Conservation (phyloP, 2,888 invertebrate genomes). For the Danaus chrysippus region DNA sequence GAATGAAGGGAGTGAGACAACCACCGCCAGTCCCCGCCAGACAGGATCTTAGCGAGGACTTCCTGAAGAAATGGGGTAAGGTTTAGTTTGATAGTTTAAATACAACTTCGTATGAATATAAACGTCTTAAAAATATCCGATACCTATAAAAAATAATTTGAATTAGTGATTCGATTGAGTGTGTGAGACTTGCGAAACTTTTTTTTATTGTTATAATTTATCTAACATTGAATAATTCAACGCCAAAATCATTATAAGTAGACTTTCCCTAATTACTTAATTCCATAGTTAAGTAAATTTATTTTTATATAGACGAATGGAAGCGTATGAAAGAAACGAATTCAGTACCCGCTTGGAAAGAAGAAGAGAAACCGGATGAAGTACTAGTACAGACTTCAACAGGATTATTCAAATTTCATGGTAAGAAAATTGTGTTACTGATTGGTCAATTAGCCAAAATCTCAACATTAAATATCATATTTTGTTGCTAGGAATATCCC, state of each 20-base stretch:
- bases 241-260: neutral
- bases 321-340: slow-evolving; percentile 85
- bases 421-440: slow-evolving; percentile 36
- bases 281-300: no score
- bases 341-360: slow-evolving; percentile 74
- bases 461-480: neutral
- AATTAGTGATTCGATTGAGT: neutral
- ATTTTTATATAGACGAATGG: slow-evolving; percentile 83
- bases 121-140: no score
- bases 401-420: slow-evolving; percentile 91
- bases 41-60: slow-evolving; percentile 88
- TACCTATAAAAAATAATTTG: neutral
- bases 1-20: slow-evolving; percentile 78
- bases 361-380: slow-evolving; percentile 76
- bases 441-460: neutral
- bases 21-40: slow-evolving; percentile 78
- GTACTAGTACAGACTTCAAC: slow-evolving; percentile 90
- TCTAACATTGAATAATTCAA: neutral
- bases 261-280: no score
- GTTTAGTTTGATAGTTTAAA: neutral
- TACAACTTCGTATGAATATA: no score
- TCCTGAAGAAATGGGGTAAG: slow-evolving; percentile 87
- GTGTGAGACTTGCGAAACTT: neutral
- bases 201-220: neutral
- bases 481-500: slow-evolving; percentile 81